Base-by-base conservation (phyloP, 1,140 invertebrate genomes). In the Triops cancriformis region DNA sequence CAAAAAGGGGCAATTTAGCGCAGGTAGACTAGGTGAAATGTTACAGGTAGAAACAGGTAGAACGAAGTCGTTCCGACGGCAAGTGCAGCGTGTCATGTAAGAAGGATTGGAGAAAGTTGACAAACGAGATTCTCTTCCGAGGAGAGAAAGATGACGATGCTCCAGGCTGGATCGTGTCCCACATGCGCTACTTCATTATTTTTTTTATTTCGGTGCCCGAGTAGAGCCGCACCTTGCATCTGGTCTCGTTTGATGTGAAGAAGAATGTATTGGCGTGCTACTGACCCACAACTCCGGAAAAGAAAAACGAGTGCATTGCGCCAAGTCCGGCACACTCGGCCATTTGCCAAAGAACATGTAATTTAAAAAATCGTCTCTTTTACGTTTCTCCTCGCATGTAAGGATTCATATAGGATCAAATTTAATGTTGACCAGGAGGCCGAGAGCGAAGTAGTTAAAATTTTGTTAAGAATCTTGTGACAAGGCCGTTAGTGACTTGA, bases 301-400 rank as follows among this genome's bases (percentile, higher is more conserved):
- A n/a, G 43, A 18, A 64, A 64, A 64, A 64, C 51, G n/a, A 64
- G 51, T 64, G 51, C 51, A 64, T 64, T 64, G 51, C 51, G 51
- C 51, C 51, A 64, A 9, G 51, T 64, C n/a, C 51, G 51, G 51
- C 51, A 64, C 51, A 64, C 51, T 64, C 51, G 51, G 51, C 51
- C 23, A 18, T 64, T 64, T 64, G 51, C 51, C 51, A 64, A 64
- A 64, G 4, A 64, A n/a, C 18, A 64, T 23, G 23, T n/a, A 14
- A 9, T n/a, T 64, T 64, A 4, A 18, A 64, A 64, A 64, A 45
- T 12, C 43, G 43, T 18, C 43, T 23, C 14, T n/a, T 64, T 64
- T 6, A 64, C 14, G 5, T 64, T 64, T 23, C 14, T 37, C 31
- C 31, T 37, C 7, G n/a, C 31, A 7, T 37, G 7, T 2, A 4